Base-by-base conservation (phyloP, 2,113 vertebrate genomes). In the Neogale vison region DNA sequence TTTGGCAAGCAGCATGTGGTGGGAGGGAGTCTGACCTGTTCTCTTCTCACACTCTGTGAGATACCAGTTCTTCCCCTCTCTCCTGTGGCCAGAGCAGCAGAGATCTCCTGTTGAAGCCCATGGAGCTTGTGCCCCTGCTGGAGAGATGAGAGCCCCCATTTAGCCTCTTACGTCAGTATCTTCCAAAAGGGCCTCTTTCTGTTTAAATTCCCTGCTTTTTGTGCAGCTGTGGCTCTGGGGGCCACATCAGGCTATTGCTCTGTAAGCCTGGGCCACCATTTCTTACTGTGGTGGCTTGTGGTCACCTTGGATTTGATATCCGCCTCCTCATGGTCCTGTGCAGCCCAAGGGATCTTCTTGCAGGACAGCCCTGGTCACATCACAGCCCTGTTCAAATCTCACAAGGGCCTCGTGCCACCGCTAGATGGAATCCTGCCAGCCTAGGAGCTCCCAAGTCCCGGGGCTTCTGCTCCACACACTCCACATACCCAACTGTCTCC, bases 401-500 rank as follows among this genome's bases (percentile, higher is more conserved):
- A 47, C 10, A 9, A 3, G 2, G 26, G 14, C 13, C 52, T 81
- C 26, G 59, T 5, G 1, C 9, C 34, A 14, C 34, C 24, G 5
- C 0, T 26, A 2, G 45, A 23, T 10, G 31, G n/a, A 59, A 31
- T 6, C 50, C 69, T n/a, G 34, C 36, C 18, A 45, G 45, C 14
- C 29, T 89, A 0, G 1, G 65, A 31, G 52, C 11, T 65, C 29
- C 18, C 11, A 0, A 18, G 81, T 20, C 39, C 29, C 7, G 1
- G 50, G 42, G 21, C 6, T 47, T 93, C 57, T 17, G 50, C 9
- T 55, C 23, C n/a, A 4, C 26, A 20, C 4, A 4, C 1, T 55
- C 21, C 14, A n/a, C 34, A 34, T 3, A 1, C 39, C 6, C 0
- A 1, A 0, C 45, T 45, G 3, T 45, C 67, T 52, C 1, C 1